Evolutionary conservation across 2,797 vertebrate species (phyloP), one percentile per base, ranked within the genome.

Genomic region (Epinephelus malabaricus): DNA sequence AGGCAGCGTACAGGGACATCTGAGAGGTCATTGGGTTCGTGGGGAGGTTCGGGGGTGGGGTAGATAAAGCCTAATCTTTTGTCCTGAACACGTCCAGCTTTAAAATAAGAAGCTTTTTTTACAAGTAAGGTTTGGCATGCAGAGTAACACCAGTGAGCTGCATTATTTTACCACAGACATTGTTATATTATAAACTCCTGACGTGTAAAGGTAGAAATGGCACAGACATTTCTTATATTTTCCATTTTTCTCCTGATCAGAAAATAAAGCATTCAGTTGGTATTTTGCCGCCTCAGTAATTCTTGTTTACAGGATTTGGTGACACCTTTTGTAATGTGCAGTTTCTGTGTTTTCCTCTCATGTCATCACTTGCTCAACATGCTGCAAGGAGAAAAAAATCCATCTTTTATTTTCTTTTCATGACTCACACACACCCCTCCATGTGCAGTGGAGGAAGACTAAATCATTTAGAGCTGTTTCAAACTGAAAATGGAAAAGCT

Each of bases 41-140:
- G 45, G 2, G 18, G 50, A 46, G 56, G 63, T 56, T 23, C 10
- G 45, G 17, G 21, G 34, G 50, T 55, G 61, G 49, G 55, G 25
- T 1, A 4, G 50, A 4, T 18, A 25, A 5, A 54, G 61, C 12
- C 59, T 73, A 69, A 78, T 82, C 69, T 73, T 21, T 69, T 1
- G 69, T 38, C 58, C 46, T 64, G 30, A 58, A 51, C 45, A 19
- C 7, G 5, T 23, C 9, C 18, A 78, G 69, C 54, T 78, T 73
- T 69, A 68, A 58, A 73, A 59, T 78, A 69, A 78, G 80, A 30
- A 69, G 74, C 50, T 79, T 73, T 58, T 19, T 30, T 54, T 34
- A 34, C 34, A 34, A 34, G 34, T 34, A 34, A 34, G 34, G 34
- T 34, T 34, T 34, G 9, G 21, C 1, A 23, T 17, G 19, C 50